Percentiles rank a stretch among this genome's conserved stretches.
Conservation (phyloP, 92 coral and sea anemone species). For the Chrysogorgia sp. region DNA sequence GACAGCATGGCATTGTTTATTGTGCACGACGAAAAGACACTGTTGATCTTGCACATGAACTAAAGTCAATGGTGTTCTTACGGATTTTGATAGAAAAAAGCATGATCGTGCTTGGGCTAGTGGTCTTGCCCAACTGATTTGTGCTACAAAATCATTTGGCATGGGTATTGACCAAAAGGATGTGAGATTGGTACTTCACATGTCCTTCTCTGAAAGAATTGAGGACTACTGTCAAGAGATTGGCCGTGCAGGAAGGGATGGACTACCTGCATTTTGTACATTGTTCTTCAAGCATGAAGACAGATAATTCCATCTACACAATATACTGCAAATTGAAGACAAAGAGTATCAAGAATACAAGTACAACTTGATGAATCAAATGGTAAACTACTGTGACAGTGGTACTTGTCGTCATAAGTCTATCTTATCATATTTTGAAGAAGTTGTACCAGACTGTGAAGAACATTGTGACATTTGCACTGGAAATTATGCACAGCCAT, state of each 20-base stretch:
- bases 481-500: background rate
- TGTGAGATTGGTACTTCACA: conserved; percentile 45
- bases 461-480: conserved; percentile 45
- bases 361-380: conserved; percentile 25
- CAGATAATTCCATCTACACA: conserved; percentile 54
- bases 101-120: conserved; percentile 33
- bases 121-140: conserved; percentile 50
- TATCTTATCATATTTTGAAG: conserved; percentile 40
- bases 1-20: conserved; percentile 54
- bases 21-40: conserved; percentile 52
- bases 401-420: conserved; percentile 23
- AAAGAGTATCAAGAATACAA: conserved; percentile 23
- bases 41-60: conserved; percentile 51
- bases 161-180: conserved; percentile 46
- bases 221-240: conserved; percentile 55
- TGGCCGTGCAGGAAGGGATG: no score
- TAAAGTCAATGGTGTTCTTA: conserved; percentile 42
- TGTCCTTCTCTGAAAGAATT: conserved; percentile 42
- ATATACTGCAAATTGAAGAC: conserved; percentile 47
- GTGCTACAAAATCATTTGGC: conserved; percentile 55
- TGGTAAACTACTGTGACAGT: conserved; percentile 3
- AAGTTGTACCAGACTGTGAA: conserved; percentile 44
- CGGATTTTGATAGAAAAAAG: conserved; percentile 37
- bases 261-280: conserved; percentile 50
- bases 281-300: conserved; percentile 52